These are phyloP conservation scores for Pseudorectes ferrugineus DNA, from an alignment of 2,113 vertebrate genomes.

Conservation along the genomic window DNA sequence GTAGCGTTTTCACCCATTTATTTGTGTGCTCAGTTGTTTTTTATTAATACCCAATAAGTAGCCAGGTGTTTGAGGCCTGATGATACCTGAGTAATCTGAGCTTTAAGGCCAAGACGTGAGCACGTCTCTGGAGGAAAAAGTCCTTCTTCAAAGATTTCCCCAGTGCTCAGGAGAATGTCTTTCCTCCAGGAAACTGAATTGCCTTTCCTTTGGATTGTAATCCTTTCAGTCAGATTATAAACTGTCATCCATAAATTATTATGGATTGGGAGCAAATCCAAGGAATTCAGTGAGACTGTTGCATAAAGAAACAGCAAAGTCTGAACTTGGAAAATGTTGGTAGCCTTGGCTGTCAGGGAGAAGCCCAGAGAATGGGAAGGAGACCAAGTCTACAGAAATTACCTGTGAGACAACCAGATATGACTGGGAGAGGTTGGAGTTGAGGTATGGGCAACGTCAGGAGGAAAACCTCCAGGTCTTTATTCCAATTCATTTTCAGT, in stretches of 20 bases:
- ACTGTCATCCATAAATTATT: no score
- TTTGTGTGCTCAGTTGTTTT: neutral
- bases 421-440: rapidly evolving
- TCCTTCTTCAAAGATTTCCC: neutral
- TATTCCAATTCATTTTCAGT: neutral
- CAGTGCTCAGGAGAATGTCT: neutral
- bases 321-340: neutral
- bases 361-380: neutral
- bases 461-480: neutral
- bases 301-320: neutral
- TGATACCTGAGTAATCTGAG: neutral
- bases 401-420: neutral
- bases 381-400: neutral
- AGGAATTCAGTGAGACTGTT: neutral
- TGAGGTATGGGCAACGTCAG: no score
- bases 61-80: neutral
- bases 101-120: neutral
- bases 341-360: neutral
- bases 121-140: neutral
- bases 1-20: neutral
- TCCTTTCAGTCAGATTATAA: neutral
- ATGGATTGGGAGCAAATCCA: neutral
- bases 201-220: neutral
- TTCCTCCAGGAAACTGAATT: neutral
- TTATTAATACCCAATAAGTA: neutral